These are phyloP conservation scores for Aulostomus chinensis DNA, from an alignment of 2,797 vertebrate species.

Conservation along the genomic window DNA sequence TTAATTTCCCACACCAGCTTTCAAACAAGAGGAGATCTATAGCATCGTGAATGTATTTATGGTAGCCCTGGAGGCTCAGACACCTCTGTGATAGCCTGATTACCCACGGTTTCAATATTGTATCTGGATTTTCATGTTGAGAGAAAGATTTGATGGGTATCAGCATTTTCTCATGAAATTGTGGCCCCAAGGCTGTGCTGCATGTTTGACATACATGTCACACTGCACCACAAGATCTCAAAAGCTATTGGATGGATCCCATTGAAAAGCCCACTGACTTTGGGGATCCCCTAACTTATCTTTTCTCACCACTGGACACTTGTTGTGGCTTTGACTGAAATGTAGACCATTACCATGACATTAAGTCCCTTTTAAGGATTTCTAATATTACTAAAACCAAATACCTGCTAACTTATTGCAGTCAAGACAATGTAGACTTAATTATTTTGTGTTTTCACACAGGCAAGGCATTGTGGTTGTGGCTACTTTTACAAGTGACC, in stretches of 20 bases:
- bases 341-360: too few species aligned
- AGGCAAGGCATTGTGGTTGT: too few species aligned
- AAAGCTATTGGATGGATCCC: too few species aligned
- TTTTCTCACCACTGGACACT: background rate
- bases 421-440: too few species aligned
- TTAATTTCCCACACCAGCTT: slow-evolving; percentile 19
- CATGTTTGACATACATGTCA: slow-evolving; percentile 22
- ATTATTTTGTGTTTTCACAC: too few species aligned
- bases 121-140: slow-evolving; percentile 34
- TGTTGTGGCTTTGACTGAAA: background rate
- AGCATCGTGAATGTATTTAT: slow-evolving; percentile 28
- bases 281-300: too few species aligned
- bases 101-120: slow-evolving; percentile 35
- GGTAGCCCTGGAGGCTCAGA: slow-evolving; percentile 30
- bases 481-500: too few species aligned
- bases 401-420: too few species aligned
- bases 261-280: too few species aligned
- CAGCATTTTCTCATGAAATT: slow-evolving; percentile 20
- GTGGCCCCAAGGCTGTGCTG: background rate
- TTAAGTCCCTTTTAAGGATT: too few species aligned
- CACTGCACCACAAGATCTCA: too few species aligned
- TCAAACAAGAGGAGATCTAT: slow-evolving; percentile 25
- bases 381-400: too few species aligned
- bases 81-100: slow-evolving; percentile 44
- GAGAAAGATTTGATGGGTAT: slow-evolving; percentile 29